Percentiles rank a stretch among this genome's conserved stretches.
phyloP scores from a whole-genome alignment of 2,113 vertebrate genomes.

The Morone saxatilis region DNA sequence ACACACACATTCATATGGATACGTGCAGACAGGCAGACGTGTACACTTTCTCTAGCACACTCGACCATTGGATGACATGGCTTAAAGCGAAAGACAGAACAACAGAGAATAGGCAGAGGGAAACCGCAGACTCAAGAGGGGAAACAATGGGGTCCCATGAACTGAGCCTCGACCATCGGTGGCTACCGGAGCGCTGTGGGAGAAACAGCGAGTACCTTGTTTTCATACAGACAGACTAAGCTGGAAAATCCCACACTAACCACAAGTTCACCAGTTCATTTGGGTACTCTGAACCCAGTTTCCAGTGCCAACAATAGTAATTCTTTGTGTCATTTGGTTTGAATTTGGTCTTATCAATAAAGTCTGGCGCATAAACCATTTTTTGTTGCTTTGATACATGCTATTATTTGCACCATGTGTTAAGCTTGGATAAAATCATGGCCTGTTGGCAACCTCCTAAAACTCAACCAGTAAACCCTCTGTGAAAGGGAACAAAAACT shows the following conservation, averaged over 20 bases:
- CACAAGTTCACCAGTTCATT: constrained; percentile 66
- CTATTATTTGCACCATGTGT: constrained; percentile 40
- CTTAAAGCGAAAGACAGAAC: constrained; percentile 57
- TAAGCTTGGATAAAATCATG: constrained; percentile 40
- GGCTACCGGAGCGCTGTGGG: constrained; percentile 67
- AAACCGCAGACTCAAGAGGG: constrained; percentile 72
- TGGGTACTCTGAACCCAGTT: constrained; percentile 24
- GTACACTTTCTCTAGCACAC: constrained; percentile 47
- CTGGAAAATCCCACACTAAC: constrained; percentile 69
- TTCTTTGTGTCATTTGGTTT: constrained; percentile 48
- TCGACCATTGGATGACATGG: constrained; percentile 69
- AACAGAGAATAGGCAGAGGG: constrained; percentile 52
- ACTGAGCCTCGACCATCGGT: constrained; percentile 32
- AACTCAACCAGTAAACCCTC: constrained; percentile 44
- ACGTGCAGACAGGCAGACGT: constrained; percentile 59
- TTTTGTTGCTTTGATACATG: constrained; percentile 6
- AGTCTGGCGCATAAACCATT: constrained; percentile 12
- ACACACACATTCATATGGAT: constrained; percentile 58
- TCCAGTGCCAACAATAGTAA: constrained; percentile 52
- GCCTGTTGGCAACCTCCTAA: constrained; percentile 37
- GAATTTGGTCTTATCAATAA: constrained; percentile 59
- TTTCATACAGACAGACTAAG: constrained; percentile 62
- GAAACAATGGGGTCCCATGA: constrained; percentile 71
- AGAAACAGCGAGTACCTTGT: constrained; percentile 63
- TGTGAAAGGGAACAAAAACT: constrained; percentile 59